Percentiles rank a stretch among this genome's conserved stretches.
Conservation (phyloP, 2,888 invertebrate genomes). For the Orgyia antiqua region DNA sequence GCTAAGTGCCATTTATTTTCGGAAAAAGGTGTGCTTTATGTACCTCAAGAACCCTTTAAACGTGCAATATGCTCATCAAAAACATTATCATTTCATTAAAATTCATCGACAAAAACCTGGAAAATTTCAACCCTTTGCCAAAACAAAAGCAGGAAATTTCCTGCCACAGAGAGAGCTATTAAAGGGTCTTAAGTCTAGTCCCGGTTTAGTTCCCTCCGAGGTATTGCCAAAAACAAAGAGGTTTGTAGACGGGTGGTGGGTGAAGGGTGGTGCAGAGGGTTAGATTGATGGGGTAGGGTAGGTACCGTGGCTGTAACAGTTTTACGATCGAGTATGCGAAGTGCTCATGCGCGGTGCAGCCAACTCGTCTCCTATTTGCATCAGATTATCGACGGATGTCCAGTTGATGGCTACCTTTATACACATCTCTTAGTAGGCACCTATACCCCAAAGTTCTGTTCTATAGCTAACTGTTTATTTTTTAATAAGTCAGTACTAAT, state of each 20-base stretch:
- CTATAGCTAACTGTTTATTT: too few species aligned
- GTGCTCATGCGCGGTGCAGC: constrained; percentile 68
- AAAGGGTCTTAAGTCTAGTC: constrained; percentile 70
- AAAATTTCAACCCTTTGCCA: constrained; percentile 46
- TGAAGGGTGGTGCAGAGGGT: constrained; percentile 23
- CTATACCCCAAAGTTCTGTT: too few species aligned
- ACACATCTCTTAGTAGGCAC: too few species aligned
- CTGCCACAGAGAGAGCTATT: constrained; percentile 63
- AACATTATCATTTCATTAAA: constrained; percentile 39
- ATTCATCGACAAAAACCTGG: constrained; percentile 23
- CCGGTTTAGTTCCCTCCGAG: constrained; percentile 56
- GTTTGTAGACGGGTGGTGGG: constrained; percentile 51
- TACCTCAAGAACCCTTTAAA: constrained; percentile 10
- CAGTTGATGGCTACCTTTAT: constrained; percentile 15
- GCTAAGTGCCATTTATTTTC: too few species aligned
- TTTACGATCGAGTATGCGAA: constrained; percentile 70
- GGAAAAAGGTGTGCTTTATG: too few species aligned
- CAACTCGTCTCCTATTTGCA: constrained; percentile 61
- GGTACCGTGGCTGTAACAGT: constrained; percentile 55
- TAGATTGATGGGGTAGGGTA: constrained; percentile 29
- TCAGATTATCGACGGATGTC: constrained; percentile 60
- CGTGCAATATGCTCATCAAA: constrained; percentile 21
- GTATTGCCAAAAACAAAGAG: constrained; percentile 72
- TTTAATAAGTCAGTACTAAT: too few species aligned
- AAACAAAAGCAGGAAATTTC: constrained; percentile 44